These are phyloP conservation scores for Patella ulyssiponensis DNA, from an alignment of 2,888 invertebrate genomes.

Conservation along the genomic window DNA sequence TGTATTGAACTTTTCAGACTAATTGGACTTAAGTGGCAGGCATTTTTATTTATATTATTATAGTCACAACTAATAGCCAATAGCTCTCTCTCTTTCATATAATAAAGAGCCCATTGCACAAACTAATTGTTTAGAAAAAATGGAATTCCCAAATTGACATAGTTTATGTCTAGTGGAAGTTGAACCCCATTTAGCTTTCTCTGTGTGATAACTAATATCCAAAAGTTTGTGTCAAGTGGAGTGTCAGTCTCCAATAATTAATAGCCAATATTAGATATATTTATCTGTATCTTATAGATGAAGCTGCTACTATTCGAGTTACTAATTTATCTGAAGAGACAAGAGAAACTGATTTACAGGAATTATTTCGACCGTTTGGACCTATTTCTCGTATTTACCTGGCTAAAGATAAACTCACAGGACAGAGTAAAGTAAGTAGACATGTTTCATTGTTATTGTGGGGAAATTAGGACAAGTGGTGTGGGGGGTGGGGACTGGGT, in stretches of 20 bases:
- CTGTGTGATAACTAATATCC: too few relatives aligned
- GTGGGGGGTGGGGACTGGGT: background rate
- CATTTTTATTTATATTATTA: too few relatives aligned
- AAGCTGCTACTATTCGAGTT: conserved; percentile 89
- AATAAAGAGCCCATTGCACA: too few relatives aligned
- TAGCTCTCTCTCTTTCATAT: too few relatives aligned
- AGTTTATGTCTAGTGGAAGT: too few relatives aligned
- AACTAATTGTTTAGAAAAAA: too few relatives aligned
- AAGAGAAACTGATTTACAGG: conserved; percentile 92
- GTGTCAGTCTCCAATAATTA: background rate
- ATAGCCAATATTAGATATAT: background rate
- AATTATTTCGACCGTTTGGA: conserved; percentile 94
- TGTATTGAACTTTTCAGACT: too few relatives aligned
- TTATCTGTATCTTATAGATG: conserved; percentile 56
- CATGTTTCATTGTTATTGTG: background rate
- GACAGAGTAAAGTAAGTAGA: conserved; percentile 73
- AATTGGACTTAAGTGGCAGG: too few relatives aligned
- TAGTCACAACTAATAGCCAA: too few relatives aligned
- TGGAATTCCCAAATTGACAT: too few relatives aligned
- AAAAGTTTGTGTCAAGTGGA: too few relatives aligned
- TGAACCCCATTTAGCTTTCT: too few relatives aligned
- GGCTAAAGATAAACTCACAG: conserved; percentile 85
- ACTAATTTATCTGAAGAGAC: conserved; percentile 98
- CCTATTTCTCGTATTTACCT: conserved; percentile 93
- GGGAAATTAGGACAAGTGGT: background rate